These are phyloP conservation scores for Melanocharis versteri DNA, from an alignment of 2,113 vertebrate genomes.

Conservation along the genomic window DNA sequence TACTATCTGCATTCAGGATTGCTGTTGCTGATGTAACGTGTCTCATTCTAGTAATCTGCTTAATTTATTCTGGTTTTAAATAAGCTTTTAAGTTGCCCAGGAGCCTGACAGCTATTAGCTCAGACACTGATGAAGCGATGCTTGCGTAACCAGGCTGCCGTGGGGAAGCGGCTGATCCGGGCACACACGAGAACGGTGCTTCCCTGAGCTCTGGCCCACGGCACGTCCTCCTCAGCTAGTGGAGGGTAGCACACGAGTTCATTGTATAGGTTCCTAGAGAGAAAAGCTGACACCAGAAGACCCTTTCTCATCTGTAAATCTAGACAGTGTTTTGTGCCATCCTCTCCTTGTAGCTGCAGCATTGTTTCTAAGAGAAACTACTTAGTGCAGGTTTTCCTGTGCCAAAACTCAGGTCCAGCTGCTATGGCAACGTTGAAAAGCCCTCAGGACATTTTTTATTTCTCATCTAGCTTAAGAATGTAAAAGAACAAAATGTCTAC, in stretches of 20 bases:
- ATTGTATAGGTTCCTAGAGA: not conserved
- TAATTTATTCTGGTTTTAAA: slow-evolving; percentile 25
- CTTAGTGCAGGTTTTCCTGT: not conserved
- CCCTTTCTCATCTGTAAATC: not conserved
- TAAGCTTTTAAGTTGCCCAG: not conserved
- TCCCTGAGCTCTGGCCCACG: not conserved
- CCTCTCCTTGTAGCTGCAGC: not conserved
- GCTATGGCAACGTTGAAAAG: slow-evolving; percentile 21
- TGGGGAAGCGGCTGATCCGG: not conserved
- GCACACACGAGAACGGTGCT: fast-evolving
- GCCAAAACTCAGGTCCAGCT: slow-evolving; percentile 43
- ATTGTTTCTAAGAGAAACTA: slow-evolving; percentile 43
- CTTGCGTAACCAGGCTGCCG: fast-evolving
- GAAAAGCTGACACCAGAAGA: not conserved
- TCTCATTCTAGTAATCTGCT: not conserved
- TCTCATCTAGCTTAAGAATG: not conserved
- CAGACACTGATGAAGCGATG: not conserved
- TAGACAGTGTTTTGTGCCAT: not conserved
- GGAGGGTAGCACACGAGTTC: not conserved
- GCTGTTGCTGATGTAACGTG: not conserved
- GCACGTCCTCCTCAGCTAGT: not conserved
- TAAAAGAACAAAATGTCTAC: not conserved
- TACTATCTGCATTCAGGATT: not conserved
- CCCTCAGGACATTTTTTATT: not conserved
- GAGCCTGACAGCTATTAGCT: not conserved